A percentile compares a stretch with the other conserved stretches of the same genome.
Evolutionary conservation across 2,113 vertebrate species (phyloP).

Genomic region (Pelecanus crispus): DNA sequence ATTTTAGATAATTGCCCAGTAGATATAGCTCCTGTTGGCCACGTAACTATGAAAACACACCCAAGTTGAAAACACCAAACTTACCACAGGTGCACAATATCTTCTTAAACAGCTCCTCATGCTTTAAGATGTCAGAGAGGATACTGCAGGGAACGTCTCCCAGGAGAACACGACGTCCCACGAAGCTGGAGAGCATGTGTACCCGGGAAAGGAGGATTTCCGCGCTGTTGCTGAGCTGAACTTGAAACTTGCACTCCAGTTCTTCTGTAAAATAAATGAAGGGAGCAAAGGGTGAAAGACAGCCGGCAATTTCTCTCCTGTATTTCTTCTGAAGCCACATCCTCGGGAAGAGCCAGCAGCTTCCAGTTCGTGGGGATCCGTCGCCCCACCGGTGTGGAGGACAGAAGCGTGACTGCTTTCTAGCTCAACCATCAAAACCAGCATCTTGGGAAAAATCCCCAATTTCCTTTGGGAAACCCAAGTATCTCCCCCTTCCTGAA

Average conservation of each 20-base stretch:
- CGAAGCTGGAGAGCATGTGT: accelerated
- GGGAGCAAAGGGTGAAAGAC: neutral
- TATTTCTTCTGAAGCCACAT: neutral
- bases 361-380: neutral
- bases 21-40: neutral
- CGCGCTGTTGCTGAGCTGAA: accelerated
- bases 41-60: accelerated
- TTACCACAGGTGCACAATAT: neutral
- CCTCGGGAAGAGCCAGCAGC: neutral
- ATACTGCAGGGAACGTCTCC: neutral
- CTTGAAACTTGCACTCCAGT: accelerated
- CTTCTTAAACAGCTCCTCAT: neutral
- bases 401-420: neutral
- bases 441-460: neutral
- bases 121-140: neutral
- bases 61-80: neutral
- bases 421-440: neutral
- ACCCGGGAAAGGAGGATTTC: neutral
- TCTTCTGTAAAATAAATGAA: neutral
- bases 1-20: too few species aligned
- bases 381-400: neutral
- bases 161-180: accelerated
- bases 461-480: neutral
- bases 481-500: neutral
- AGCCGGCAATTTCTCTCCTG: neutral